Evolutionary conservation across 1,140 invertebrate species (phyloP), one percentile per base, ranked within the genome.

Genomic region (Drosophila micromelanica): DNA sequence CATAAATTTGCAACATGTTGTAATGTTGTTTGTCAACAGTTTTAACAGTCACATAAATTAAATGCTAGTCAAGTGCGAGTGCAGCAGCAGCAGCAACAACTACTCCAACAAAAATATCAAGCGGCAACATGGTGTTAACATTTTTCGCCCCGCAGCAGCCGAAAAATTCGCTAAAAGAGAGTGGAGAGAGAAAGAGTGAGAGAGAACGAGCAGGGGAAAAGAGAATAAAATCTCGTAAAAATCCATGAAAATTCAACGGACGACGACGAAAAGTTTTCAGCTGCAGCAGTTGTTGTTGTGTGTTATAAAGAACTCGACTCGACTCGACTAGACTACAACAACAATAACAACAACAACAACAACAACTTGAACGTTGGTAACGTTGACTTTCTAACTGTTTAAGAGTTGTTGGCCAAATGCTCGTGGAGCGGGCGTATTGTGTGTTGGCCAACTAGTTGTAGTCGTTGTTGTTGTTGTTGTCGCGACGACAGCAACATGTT

Each of bases 21-120:
- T 90, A 85, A 80, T 90, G 79, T 76, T 84, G 84, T 89, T 89
- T 90, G 84, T 89, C 84, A 89, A 89, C 84, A 89, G 85, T 90
- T 89, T 81, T 65, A 80, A 72, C 85, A 79, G 76, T 74, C 84
- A 89, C 79, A 89, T 89, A 87, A 87, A 87, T 89, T 87, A 90
- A 87, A 87, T 82, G 67, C 82, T 76, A 86, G 82, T 86, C 78
- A 87, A 86, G 82, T 86, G 82, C 70, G 82, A 82, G 69, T 73
- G 78, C 78, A 42, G 9, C 63, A 54, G 13, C 74, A 60, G 2
- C 62, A 57, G 12, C 61, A 51, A 20, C 73, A 69, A 37, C 70
- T 62, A 54, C 64, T 73, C 43, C 69, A 80, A 73, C 64, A 56
- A 35, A 17, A 73, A 73, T 52, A 62, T 68, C 60, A 32, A 49